Evolutionary conservation across 2,797 vertebrate species (phyloP).

Genomic region (Sphenopsis melanotis): DNA sequence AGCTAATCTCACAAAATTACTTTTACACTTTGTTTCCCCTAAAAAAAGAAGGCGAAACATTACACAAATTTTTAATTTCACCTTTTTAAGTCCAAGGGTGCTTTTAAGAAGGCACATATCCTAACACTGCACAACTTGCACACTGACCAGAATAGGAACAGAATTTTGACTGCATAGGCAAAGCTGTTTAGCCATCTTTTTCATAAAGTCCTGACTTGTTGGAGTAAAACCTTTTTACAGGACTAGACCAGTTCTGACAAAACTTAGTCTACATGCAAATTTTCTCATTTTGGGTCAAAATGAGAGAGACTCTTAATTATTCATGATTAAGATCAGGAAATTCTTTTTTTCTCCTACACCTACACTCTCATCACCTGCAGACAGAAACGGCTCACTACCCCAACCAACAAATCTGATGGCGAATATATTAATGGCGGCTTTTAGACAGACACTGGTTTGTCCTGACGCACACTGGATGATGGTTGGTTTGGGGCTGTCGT

Average conservation of each 20-base stretch:
- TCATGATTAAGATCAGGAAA: background rate
- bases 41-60: background rate
- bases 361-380: background rate
- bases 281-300: slow-evolving; percentile 13
- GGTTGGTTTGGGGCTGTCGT: background rate
- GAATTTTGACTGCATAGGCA: background rate
- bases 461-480: background rate
- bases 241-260: background rate
- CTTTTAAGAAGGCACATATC: background rate
- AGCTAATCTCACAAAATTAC: background rate
- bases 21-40: background rate
- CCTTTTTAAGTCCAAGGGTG: background rate
- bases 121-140: background rate
- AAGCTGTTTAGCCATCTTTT: background rate
- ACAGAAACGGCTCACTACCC: background rate
- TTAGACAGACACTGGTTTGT: background rate
- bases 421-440: background rate
- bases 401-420: fast-evolving
- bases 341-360: background rate
- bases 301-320: background rate
- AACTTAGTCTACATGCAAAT: background rate
- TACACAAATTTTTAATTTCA: background rate
- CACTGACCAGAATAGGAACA: background rate
- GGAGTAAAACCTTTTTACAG: background rate
- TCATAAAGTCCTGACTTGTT: background rate